phyloP scores from a whole-genome alignment of 2,888 invertebrate species.

The Scaptomyza polygonia region DNA sequence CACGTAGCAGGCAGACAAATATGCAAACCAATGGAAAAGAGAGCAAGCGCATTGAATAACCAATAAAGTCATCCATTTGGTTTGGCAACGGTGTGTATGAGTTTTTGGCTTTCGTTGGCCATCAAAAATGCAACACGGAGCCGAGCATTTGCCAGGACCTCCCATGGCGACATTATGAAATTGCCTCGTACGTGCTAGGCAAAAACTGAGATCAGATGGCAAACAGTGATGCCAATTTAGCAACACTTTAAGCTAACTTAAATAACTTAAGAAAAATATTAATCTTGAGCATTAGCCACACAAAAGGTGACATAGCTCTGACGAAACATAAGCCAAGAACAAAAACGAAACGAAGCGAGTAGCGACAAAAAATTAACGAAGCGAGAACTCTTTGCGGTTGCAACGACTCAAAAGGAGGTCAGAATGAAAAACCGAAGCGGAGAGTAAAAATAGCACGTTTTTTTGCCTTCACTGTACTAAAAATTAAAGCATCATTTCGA shows the following conservation, averaged over 20 bases:
- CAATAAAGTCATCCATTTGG: slow-evolving; percentile 18
- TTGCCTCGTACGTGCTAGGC: slow-evolving; percentile 25
- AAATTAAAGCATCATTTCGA: neutral
- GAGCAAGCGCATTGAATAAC: slow-evolving; percentile 9
- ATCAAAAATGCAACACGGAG: slow-evolving; percentile 30
- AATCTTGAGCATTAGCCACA: neutral
- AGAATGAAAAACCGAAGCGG: neutral
- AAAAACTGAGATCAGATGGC: slow-evolving; percentile 26
- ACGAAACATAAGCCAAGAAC: neutral
- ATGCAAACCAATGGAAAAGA: neutral
- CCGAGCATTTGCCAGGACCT: slow-evolving; percentile 4
- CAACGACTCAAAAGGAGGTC: slow-evolving; percentile 10
- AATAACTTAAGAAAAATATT: slow-evolving; percentile 1
- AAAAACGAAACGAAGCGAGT: slow-evolving; percentile 1
- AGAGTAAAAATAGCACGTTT: neutral
- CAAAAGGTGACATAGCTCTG: neutral
- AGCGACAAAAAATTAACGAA: neutral
- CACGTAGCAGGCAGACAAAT: slow-evolving; percentile 5
- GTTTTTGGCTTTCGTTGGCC: slow-evolving; percentile 19
- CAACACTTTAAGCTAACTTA: neutral
- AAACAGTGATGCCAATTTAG: slow-evolving; percentile 17
- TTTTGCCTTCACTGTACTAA: neutral
- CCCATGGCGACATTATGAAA: slow-evolving; percentile 34
- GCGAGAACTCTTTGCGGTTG: neutral
- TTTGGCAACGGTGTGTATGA: slow-evolving; percentile 3